Base-by-base conservation (phyloP, 1,140 invertebrate species). In the Aporrectodea caliginosa region DNA sequence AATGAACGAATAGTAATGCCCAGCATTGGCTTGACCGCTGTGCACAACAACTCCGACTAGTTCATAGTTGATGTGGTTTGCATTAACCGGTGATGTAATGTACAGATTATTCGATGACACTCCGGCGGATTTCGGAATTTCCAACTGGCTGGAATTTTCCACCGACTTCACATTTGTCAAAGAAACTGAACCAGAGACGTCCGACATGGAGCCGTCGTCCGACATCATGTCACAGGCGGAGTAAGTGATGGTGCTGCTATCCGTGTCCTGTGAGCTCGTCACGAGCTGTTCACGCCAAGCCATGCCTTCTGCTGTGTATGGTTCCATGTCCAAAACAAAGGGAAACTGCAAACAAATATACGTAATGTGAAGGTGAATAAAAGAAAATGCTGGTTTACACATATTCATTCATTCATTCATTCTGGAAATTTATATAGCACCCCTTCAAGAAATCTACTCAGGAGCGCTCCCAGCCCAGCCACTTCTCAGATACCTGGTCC, bases 1-100 rank as follows among this genome's bases (percentile, higher is more conserved):
- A 58, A 99, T 97, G 87, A 97, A 99, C 22, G 96, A 98, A 89
- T 96, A 97, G 88, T 98, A 99, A 88, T 99, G 97, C 30, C 96
- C 96, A 73, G 93, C 93, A 84, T 95, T 98, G 31, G 97, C 97
- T 89, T 99, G 97, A 1, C 97, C 97, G 86, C 95, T 98, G 89
- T 99, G 97, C 68, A 99, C 97, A 43, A 99, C 96, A 82, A 99
- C 98, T 75, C 97, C 97, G 82, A 93, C 93, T 79, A 99, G 90
- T 84, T 94, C 92, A 90, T 98, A 99, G 68, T 95, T 97, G 87
- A 92, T 93, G 35, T 90, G 80, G 89, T 92, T 90, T 1, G 43
- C 27, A 35, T 76, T 76, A 0, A 76, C 35, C 0, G 75, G 43
- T 12, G 43, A 6, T 22, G 43, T 58, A 58, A 58, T 58, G 43